Percentiles rank a stretch among this genome's conserved stretches.
Conservation (phyloP, 2,888 invertebrate genomes). For the Troilus luridus region DNA sequence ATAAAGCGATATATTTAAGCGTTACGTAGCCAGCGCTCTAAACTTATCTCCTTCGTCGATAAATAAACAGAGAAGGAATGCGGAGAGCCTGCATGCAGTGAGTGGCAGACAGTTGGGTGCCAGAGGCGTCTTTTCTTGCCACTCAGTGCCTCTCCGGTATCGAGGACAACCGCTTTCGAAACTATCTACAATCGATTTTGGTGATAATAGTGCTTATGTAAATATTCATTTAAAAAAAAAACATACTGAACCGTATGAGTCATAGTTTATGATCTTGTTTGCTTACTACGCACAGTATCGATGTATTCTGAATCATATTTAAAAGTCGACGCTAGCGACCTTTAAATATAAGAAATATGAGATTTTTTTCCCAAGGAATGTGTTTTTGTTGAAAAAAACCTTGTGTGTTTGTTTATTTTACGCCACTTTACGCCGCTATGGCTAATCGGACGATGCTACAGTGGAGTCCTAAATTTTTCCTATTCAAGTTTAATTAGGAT, state of each 20-base stretch:
- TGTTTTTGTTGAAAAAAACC: not conserved
- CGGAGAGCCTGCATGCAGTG: not conserved
- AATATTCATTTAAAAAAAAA: not conserved
- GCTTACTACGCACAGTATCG: not conserved
- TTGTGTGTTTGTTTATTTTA: too few relatives aligned
- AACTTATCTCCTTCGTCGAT: not conserved
- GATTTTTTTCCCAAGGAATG: not conserved
- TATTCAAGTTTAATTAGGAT: too few relatives aligned
- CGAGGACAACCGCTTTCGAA: not conserved
- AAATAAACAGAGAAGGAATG: not conserved
- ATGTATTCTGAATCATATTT: not conserved
- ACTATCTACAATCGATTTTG: not conserved
- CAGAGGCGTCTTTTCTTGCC: not conserved
- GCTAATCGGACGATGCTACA: too few relatives aligned
- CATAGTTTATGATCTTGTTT: not conserved
- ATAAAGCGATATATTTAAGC: not conserved
- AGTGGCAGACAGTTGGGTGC: not conserved
- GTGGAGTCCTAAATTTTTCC: too few relatives aligned
- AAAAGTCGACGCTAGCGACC: not conserved
- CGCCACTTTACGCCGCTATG: too few relatives aligned
- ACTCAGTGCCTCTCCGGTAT: not conserved
- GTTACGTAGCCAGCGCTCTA: not conserved
- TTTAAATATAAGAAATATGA: not conserved
- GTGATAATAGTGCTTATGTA: not conserved
- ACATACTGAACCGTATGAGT: not conserved